These are phyloP conservation scores for Aricia artaxerxes DNA, from an alignment of 2,888 invertebrate genomes.

Conservation along the genomic window DNA sequence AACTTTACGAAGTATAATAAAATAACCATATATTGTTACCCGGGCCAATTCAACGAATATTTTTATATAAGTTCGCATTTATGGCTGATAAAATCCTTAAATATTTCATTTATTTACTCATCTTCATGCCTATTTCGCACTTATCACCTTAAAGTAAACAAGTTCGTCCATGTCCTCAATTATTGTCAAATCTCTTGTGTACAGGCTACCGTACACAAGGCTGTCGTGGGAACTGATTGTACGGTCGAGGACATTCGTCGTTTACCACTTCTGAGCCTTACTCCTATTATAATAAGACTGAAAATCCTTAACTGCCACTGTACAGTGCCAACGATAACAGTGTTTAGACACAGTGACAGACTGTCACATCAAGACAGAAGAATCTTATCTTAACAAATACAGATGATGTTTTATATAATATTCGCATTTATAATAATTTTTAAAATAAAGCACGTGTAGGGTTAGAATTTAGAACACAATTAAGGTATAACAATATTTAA, in stretches of 20 bases:
- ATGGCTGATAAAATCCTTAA: neutral
- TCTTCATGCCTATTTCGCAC: neutral
- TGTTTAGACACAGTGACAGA: slow-evolving; percentile 3
- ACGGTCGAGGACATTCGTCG: neutral
- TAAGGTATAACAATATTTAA: no score
- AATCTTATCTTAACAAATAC: neutral
- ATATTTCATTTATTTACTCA: neutral
- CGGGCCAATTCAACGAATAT: no score
- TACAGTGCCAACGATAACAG: neutral
- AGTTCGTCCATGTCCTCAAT: neutral
- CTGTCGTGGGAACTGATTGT: slow-evolving; percentile 7
- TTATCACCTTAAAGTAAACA: slow-evolving; percentile 14
- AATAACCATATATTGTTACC: no score
- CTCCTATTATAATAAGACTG: neutral
- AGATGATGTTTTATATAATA: neutral
- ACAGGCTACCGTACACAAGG: neutral
- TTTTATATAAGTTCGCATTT: neutral
- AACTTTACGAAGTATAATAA: no score
- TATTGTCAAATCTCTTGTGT: neutral
- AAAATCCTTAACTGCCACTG: neutral
- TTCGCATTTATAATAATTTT: neutral
- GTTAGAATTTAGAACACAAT: no score
- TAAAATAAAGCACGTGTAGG: no score
- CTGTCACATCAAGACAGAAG: neutral
- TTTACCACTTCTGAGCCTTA: neutral